Evolutionary conservation across 1,140 invertebrate genomes (phyloP).

Genomic region (Saccostrea cuccullata): DNA sequence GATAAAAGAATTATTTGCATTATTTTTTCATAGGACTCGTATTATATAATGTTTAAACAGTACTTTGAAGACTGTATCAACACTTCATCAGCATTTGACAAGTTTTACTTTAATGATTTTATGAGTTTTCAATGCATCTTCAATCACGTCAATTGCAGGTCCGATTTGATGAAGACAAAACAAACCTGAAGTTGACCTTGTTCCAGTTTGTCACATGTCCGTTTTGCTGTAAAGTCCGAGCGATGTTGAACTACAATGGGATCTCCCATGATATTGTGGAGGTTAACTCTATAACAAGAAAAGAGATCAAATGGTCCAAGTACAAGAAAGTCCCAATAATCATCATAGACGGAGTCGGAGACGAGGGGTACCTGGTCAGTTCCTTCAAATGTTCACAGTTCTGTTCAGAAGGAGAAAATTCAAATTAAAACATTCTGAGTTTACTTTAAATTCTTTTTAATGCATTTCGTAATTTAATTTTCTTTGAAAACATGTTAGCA

Average conservation of each 20-base stretch:
- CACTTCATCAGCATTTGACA: too few species aligned
- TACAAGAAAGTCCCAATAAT: conserved; percentile 98
- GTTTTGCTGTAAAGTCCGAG: conserved; percentile 97
- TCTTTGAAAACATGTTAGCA: too few species aligned
- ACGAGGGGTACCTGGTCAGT: conserved; percentile 74
- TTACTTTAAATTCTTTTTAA: too few species aligned
- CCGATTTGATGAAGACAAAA: conserved; percentile 20
- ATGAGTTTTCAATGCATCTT: not conserved
- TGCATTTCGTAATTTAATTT: too few species aligned
- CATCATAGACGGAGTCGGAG: conserved; percentile 86
- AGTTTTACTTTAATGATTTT: too few species aligned
- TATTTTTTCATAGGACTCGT: too few species aligned
- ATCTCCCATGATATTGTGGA: conserved; percentile 97
- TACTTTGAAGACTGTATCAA: too few species aligned
- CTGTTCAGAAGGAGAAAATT: not conserved
- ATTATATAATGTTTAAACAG: too few species aligned
- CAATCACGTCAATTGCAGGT: not conserved
- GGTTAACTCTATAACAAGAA: conserved; percentile 94
- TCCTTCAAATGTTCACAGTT: not conserved
- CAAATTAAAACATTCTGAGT: not conserved
- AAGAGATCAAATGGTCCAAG: conserved; percentile 94
- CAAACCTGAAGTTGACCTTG: conserved; percentile 89
- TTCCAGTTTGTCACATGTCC: conserved; percentile 99
- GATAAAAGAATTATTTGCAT: too few species aligned
- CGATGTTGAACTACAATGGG: conserved; percentile 95